Evolutionary conservation across 2,888 invertebrate genomes (phyloP), one percentile per base, ranked within the genome.

Genomic region (Tetropium fuscum): DNA sequence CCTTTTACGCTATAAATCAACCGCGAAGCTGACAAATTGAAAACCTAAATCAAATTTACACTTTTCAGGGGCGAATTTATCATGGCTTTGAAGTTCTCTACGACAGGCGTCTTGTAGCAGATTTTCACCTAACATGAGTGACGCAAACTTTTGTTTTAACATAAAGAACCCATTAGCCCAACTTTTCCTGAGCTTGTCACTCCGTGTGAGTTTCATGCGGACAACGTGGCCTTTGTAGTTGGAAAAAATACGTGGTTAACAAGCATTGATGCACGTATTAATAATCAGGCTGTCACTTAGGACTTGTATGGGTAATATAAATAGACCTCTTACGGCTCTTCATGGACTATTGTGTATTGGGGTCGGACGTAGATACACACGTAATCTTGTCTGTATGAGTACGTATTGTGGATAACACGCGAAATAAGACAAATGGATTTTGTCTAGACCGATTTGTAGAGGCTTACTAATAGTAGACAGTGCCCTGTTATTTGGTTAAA

Each of bases 31-130:
- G 61, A 60, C 65, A 65, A 63, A 65, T 65, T 68, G 68, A 60
- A 61, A 58, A 48, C 60, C 65, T 58, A 65, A 68, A 68, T 64
- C 63, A 63, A 68, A 65, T 68, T 60, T 60, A 57, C 64, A 63
- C 58, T 58, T 44, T 59, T 58, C 58, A 38, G 44, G 15, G 38
- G 43, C 48, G 47, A 62, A 64, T 64, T 60, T 58, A 63, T 65
- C 63, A 61, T 30, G 44, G 20, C 58, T 57, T 27, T 40, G 40
- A 51, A 27, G 22, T 44, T 44, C 15, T 18, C 22, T 27, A 18
- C 20, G 25, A 48, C 48, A 36, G 13, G 22, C 27, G 15, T 44
- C 44, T 10, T 43, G 15, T 44, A 44, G 19, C 15, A 51, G 48
- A 30, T 48, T 48, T 10, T 19, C 20, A 48, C 48, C 32, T 19